A percentile compares a stretch with the other conserved stretches of the same genome.
Evolutionary conservation across 1,140 invertebrate genomes (phyloP).

Genomic region (Musca domestica): DNA sequence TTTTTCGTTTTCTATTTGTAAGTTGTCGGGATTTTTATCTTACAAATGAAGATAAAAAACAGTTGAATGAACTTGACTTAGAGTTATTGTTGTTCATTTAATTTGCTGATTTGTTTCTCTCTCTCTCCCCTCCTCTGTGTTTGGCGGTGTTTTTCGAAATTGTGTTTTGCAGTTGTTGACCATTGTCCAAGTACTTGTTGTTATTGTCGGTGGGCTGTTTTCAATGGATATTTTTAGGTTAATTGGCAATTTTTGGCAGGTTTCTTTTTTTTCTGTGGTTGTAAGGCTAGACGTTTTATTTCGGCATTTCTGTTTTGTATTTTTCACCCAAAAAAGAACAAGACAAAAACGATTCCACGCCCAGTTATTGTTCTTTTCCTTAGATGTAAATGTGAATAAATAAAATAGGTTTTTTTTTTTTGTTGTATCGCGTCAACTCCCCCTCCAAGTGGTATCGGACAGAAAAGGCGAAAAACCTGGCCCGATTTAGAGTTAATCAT

Average conservation of each 20-base stretch:
- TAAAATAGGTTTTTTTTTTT: neutral
- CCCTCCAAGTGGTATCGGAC: neutral
- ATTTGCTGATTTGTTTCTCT: constrained; percentile 1
- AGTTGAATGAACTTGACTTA: constrained; percentile 21
- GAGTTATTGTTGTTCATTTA: neutral
- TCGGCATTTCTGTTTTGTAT: neutral
- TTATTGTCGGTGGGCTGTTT: neutral
- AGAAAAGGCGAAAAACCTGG: too few relatives aligned
- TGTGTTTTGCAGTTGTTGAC: too few relatives aligned
- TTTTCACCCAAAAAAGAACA: neutral
- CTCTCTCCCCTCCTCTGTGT: too few relatives aligned
- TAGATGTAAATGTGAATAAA: neutral
- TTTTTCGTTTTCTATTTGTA: too few relatives aligned
- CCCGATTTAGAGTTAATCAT: constrained; percentile 8
- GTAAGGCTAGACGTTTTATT: too few relatives aligned
- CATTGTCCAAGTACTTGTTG: too few relatives aligned
- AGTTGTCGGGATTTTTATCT: too few relatives aligned
- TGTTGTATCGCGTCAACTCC: too few relatives aligned
- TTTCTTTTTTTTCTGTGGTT: constrained; percentile 6
- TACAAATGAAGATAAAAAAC: too few relatives aligned
- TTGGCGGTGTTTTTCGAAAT: too few relatives aligned
- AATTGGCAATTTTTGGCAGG: constrained; percentile 28
- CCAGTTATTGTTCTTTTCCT: constrained; percentile 12
- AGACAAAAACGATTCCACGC: constrained; percentile 1
- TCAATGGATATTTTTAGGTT: constrained; percentile 24